These are phyloP conservation scores for Drosophila melanocephala DNA, from an alignment of 2,888 invertebrate species.

Conservation along the genomic window DNA sequence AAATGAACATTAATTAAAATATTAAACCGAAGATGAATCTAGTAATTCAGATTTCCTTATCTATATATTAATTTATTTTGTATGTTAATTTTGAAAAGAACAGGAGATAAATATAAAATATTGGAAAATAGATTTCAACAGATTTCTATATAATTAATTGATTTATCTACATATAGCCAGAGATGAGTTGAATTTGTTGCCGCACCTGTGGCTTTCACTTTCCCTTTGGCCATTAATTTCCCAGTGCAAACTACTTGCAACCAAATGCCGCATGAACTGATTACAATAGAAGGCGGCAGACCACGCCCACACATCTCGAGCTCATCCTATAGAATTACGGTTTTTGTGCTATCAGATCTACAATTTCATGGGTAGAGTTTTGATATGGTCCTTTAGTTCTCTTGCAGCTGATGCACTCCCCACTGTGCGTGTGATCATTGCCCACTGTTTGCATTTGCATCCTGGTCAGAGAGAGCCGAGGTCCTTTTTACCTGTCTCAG, in stretches of 20 bases:
- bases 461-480: conserved; percentile 12
- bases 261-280: conserved; percentile 55
- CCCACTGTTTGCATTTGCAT: conserved; percentile 72
- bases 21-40: not conserved
- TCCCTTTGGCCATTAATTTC: conserved; percentile 30
- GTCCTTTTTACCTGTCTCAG: conserved; percentile 69
- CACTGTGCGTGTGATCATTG: conserved; percentile 80
- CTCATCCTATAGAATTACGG: conserved; percentile 18
- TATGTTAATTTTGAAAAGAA: not conserved
- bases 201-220: conserved; percentile 71
- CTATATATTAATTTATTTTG: too few species aligned
- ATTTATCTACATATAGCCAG: not conserved
- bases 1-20: not conserved
- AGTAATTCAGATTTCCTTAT: too few species aligned
- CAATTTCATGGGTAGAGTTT: conserved; percentile 77
- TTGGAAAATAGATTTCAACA: not conserved
- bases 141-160: not conserved
- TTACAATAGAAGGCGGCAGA: conserved; percentile 31
- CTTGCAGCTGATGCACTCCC: conserved; percentile 60
- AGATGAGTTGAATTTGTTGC: not conserved
- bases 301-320: conserved; percentile 63
- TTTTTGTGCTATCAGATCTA: conserved; percentile 69
- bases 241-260: conserved; percentile 14
- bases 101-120: not conserved
- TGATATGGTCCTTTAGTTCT: conserved; percentile 38